These are phyloP conservation scores for Drosophila bunnanda DNA, from an alignment of 2,888 invertebrate species.

Conservation along the genomic window DNA sequence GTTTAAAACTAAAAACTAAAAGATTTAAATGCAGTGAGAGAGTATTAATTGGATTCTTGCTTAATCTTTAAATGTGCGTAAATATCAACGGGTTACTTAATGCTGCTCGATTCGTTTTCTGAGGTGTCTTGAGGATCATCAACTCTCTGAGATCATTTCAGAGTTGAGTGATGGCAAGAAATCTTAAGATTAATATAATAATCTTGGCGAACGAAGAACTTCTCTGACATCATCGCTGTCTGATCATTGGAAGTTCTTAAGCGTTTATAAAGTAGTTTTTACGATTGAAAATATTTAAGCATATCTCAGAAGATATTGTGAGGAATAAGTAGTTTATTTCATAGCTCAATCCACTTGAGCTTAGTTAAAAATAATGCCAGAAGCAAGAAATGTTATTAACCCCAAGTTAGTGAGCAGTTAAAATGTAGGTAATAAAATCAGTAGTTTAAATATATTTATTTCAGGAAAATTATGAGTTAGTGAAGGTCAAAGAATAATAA, in stretches of 20 bases:
- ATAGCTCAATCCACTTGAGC: background rate
- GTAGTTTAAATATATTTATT: background rate
- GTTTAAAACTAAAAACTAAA: background rate
- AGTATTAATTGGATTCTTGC: background rate
- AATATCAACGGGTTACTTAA: conserved; percentile 18
- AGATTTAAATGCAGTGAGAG: conserved; percentile 6
- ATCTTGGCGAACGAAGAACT: conserved; percentile 1
- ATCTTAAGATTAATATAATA: conserved; percentile 15
- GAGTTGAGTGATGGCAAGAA: conserved; percentile 26
- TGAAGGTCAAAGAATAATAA: background rate
- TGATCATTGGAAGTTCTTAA: background rate
- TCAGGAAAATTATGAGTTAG: background rate
- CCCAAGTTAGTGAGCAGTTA: too few species aligned
- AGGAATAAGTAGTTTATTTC: background rate
- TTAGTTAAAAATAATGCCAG: background rate
- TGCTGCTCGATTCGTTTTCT: conserved; percentile 1
- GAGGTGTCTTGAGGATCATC: conserved; percentile 4
- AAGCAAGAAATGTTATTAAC: background rate
- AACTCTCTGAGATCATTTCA: conserved; percentile 22
- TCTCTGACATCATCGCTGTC: conserved; percentile 21
- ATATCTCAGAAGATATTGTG: background rate
- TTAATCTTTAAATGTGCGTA: conserved; percentile 2
- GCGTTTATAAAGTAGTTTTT: conserved; percentile 3
- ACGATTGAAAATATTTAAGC: background rate
- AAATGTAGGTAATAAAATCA: background rate